Evolutionary conservation across 1,140 invertebrate species (phyloP), one percentile per base, ranked within the genome.

Genomic region (Muscidifurax raptorellus): DNA sequence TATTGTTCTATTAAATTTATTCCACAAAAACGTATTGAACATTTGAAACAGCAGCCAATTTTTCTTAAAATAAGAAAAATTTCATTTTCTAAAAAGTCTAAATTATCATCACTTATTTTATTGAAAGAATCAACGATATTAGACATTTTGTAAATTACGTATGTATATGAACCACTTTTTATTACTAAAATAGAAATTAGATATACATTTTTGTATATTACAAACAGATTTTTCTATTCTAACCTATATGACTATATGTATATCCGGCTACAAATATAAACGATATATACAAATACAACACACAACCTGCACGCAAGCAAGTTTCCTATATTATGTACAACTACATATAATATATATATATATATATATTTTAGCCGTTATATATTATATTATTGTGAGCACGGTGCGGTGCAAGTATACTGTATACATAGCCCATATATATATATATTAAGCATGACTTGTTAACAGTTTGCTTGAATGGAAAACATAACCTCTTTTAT

Each of bases 21-120:
- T 71, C 92, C 93, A n/a, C 93, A 87, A 86, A 94, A 94, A 28
- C 95, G 91, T 86, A 95, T 90, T 78, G 93, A 93, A 86, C 95
- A 95, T 83, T 93, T 88, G 22, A 92, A 90, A 85, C 95, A 95
- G 72, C 94, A 94, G 0, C 91, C 91, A 72, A 90, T 89, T 69
- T 91, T 86, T 44, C 89, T 88, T 30, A 94, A 85, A 86, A 91
- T 92, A 59, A 90, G 84, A 22, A 94, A 88, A 3, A 94, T 87
- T n/a, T 91, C 81, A 44, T 76, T 36, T 66, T 82, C 12, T 22
- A 82, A 47, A 7, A 27, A 47, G 69, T 71, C 66, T 59, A 59
- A 59, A 59, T 59, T 59, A 59, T 59, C 18, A 6, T 59, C 52
- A 59, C 52, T 59, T 59, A n/a, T 59, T n/a, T 59, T 59, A 18